Evolutionary conservation across 2,113 vertebrate genomes (phyloP).

Genomic region (Channa maculata): DNA sequence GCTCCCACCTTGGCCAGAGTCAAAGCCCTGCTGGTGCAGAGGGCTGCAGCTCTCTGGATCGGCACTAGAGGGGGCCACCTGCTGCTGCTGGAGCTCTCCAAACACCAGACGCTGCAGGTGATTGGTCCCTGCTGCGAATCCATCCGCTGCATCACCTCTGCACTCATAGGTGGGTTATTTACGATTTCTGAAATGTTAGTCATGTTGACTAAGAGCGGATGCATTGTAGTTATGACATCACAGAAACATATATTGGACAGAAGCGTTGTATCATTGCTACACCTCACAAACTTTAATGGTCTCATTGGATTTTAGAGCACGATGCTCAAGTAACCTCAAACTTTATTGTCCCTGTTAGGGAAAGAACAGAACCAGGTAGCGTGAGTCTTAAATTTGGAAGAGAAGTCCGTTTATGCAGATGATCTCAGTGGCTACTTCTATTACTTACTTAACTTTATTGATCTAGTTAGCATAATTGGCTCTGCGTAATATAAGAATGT

Average conservation of each 20-base stretch:
- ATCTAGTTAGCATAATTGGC: background rate
- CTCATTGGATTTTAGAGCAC: background rate
- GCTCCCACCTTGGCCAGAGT: slow-evolving; percentile 83
- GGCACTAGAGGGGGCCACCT: slow-evolving; percentile 92
- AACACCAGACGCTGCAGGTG: slow-evolving; percentile 85
- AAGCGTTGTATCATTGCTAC: too few relatives aligned
- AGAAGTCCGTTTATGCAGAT: too few relatives aligned
- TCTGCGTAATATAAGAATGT: background rate
- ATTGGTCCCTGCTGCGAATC: slow-evolving; percentile 86
- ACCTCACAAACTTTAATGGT: background rate
- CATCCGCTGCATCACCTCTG: slow-evolving; percentile 85
- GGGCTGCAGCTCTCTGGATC: slow-evolving; percentile 89
- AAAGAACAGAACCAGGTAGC: too few relatives aligned
- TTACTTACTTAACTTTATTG: too few relatives aligned
- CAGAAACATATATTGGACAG: too few relatives aligned
- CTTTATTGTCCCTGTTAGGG: too few relatives aligned
- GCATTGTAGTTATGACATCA: too few relatives aligned
- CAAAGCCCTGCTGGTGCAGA: slow-evolving; percentile 92
- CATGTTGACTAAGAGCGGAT: too few relatives aligned
- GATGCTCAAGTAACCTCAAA: background rate
- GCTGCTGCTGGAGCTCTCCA: slow-evolving; percentile 90
- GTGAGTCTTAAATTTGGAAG: too few relatives aligned
- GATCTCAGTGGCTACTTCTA: too few relatives aligned
- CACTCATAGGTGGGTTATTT: slow-evolving; percentile 83
- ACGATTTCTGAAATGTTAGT: too few relatives aligned